Evolutionary conservation across 2,113 vertebrate genomes (phyloP), one percentile per base, ranked within the genome.

Genomic region (Myotis brandtii): DNA sequence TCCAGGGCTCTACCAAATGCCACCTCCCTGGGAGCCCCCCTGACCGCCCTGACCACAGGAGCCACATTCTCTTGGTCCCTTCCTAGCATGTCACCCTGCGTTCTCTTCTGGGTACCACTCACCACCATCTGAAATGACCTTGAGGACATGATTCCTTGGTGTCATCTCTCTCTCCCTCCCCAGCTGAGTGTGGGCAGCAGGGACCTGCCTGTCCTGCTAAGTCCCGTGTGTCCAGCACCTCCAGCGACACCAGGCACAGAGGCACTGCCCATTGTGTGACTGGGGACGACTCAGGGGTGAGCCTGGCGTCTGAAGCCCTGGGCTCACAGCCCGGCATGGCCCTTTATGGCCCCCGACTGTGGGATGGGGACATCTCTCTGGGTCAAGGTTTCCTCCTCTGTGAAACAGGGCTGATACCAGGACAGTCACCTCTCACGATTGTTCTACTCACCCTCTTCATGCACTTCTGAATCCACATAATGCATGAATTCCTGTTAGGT

Each of bases 31-130:
- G 30, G 12, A 56, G 30, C 40, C 27, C n/a, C 46, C 20, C 66
- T 66, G 66, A 34, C 8, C 0, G 4, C 0, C 1, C 66, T 30
- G 14, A 30, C 81, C 37, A 5, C 43, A 37, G 79, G 9, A 23
- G 18, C 56, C 66, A 46, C 30, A 34, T 54, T 37, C 43, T 10
- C 14, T 7, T 20, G 14, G 30, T 30, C 21, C 11, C 9, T 46
- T 59, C 62, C 16, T 13, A 16, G 48, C 70, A 16, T 2, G 4
- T 20, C 12, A 0, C 62, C 59, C 9, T 6, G 13, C 37, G 3
- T 67, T 23, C 13, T 67, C 62, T 37, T 56, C 46, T 13, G 18
- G n/a, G 79, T 21, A 25, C 48, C 59, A 9, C 23, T 56, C 4
- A 14, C 23, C 56, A 37, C 12, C 86, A 69, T 23, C 56, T 34